Evolutionary conservation across 2,888 invertebrate species (phyloP), one percentile per base, ranked within the genome.

Genomic region (Gryllus longicercus): DNA sequence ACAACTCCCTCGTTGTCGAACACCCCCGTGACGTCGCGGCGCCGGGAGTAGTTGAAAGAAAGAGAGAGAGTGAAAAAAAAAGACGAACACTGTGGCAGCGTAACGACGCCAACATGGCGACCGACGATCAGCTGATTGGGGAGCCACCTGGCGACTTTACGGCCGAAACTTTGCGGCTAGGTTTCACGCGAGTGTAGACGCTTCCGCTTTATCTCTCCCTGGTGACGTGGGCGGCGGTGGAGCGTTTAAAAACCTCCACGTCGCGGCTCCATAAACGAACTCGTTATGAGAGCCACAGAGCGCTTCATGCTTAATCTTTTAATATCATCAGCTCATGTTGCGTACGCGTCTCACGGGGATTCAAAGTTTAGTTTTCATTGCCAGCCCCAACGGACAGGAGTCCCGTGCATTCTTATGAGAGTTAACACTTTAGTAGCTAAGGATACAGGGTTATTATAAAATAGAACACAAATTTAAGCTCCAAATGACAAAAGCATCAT

Each of bases 271-370:
- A 63, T 63, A 63, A 63, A 63, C 14, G 38, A 14, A 63, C 63
- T 18, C n/a, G 63, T 63, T 18, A 63, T 63, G 11, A 18, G n/a
- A 4, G n/a, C 14, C 63, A n/a, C 5, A n/a, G n/a, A 63, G 63
- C n/a, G n/a, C 63, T 63, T 63, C 14, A 63, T 63, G 63, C 63
- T 63, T 63, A 63, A 63, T 63, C 63, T 63, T 63, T 63, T 63
- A 63, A 63, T 63, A 63, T 63, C 16, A 63, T 63, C 63, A 18
- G 14, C 63, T 14, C 63, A n/a, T 63, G n/a, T 63, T 8, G 14
- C 63, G 14, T 63, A 18, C 63, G n/a, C 63, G 16, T 63, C 63
- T 63, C 14, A n/a, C 16, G 63, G n/a, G 63, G 3, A 63, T 63
- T 63, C 38, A n/a, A 63, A 63, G 16, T n/a, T 63, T 63, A 12